These are phyloP conservation scores for Stigmatopora nigra DNA, from an alignment of 2,113 vertebrate genomes.

Conservation along the genomic window DNA sequence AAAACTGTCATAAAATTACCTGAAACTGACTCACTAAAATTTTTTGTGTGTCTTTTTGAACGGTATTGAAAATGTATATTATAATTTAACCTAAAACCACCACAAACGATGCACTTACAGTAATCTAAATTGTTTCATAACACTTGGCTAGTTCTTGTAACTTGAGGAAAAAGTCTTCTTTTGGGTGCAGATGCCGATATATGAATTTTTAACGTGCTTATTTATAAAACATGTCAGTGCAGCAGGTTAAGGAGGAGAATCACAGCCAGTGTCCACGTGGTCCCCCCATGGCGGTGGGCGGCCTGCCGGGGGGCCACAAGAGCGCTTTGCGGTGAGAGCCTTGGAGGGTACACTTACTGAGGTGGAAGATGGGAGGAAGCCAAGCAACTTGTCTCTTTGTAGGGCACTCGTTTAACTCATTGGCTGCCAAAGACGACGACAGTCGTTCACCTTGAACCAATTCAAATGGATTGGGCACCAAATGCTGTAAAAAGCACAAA, in stretches of 20 bases:
- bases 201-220: constrained; percentile 60
- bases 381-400: neutral
- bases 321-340: neutral
- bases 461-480: too few species aligned
- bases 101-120: neutral
- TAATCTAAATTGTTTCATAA: neutral
- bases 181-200: constrained; percentile 49
- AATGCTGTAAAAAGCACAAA: too few species aligned
- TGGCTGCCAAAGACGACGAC: too few species aligned
- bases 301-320: constrained; percentile 1
- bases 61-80: neutral
- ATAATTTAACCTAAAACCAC: constrained; percentile 17
- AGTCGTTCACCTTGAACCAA: too few species aligned
- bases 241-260: constrained; percentile 52
- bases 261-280: constrained; percentile 23
- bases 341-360: neutral
- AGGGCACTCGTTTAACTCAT: too few species aligned
- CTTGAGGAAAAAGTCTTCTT: constrained; percentile 32
- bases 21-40: too few species aligned
- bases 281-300: neutral
- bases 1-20: too few species aligned
- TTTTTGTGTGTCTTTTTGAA: too few species aligned
- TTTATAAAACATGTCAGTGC: constrained; percentile 51
- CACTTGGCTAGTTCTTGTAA: constrained; percentile 41
- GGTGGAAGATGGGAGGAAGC: neutral